Base-by-base conservation (phyloP, 2,797 vertebrate species). In the Falco naumanni region DNA sequence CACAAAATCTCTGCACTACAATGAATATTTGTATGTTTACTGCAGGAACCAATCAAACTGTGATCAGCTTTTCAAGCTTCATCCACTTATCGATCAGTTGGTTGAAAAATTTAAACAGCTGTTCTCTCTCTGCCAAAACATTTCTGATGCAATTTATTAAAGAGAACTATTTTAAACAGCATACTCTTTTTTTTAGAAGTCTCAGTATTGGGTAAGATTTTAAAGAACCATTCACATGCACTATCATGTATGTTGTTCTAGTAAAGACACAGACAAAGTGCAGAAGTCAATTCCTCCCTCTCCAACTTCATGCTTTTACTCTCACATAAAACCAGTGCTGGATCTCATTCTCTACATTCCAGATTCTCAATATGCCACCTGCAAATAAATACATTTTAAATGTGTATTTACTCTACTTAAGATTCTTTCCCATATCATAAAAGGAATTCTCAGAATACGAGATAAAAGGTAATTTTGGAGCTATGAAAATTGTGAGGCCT, bases 21-120 rank as follows among this genome's bases (percentile, higher is more conserved):
- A 76, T 53, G 21, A 84, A 16, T 83, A 90, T 65, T 75, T 57
- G 51, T 72, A 9, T 17, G 8, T 61, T 95, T 74, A 75, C 37
- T n/a, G 19, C 85, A 84, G 10, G 50, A 96, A 80, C 34, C 39
- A 70, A 66, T 63, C 60, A 81, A 60, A 61, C 47, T 47, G 22
- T 69, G 72, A 96, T 56, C 48, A 61, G 53, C 66, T 89, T 95
- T 96, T 92, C 94, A 93, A 95, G 90, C 85, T 93, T 95, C 92
- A 94, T 41, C 56, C 60, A 77, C 47, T 90, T 93, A 92, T 45
- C 76, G 90, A 97, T 94, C 93, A 87, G 72, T 60, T 84, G 56
- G 60, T 72, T 88, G 72, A 97, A 94, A 94, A 95, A 89, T 75
- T 72, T 84, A 75, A 96, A 79, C 41, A 95, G 87, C 53, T 90